These are phyloP conservation scores for Helarctos malayanus DNA, from an alignment of 2,797 vertebrate genomes.

Conservation along the genomic window DNA sequence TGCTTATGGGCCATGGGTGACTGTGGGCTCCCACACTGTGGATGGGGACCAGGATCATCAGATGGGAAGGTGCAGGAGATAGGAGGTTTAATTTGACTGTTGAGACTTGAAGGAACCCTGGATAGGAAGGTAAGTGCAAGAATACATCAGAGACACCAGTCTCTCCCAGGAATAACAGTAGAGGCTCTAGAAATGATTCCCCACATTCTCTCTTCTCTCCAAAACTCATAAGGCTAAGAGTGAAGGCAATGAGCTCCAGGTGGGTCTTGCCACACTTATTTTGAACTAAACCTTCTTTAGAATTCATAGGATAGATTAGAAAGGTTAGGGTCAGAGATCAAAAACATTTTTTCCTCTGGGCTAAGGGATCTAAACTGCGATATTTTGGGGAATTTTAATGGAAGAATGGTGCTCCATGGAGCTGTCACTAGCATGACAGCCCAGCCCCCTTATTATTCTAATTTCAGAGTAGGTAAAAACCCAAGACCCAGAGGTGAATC, in stretches of 20 bases:
- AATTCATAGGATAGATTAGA: neutral
- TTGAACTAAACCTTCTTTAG: neutral
- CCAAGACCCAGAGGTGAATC: neutral
- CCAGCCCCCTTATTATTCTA: neutral
- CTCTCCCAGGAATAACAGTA: neutral
- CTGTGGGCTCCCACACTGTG: neutral
- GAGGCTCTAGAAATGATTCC: neutral
- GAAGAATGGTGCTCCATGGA: neutral
- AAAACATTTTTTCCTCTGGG: neutral
- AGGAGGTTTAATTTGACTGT: neutral
- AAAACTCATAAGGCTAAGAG: neutral
- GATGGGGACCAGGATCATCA: neutral
- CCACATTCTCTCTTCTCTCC: neutral
- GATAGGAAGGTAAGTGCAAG: neutral
- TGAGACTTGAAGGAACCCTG: neutral
- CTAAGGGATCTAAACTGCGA: neutral
- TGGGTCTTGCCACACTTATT: neutral
- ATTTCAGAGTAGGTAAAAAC: neutral
- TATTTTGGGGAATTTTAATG: neutral
- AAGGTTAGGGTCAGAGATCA: neutral
- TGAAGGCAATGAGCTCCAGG: neutral
- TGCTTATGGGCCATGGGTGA: neutral
- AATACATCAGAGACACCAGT: neutral
- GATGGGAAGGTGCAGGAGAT: neutral
- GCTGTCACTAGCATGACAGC: neutral